Base-by-base conservation (phyloP, 2,888 invertebrate species). In the Lymantria dispar region DNA sequence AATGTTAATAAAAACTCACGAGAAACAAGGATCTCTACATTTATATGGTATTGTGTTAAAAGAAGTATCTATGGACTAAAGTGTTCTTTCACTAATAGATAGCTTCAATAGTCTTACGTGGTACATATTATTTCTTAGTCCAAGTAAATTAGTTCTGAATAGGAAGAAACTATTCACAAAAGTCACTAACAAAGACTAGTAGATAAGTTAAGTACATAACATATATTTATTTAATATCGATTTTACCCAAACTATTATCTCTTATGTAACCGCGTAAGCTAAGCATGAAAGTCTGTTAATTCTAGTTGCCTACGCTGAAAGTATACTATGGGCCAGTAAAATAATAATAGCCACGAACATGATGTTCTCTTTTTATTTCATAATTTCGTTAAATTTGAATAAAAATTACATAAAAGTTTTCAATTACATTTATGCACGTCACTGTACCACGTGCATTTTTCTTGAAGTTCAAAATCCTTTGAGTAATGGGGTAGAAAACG, bases 301-400 rank as follows among this genome's bases (percentile, higher is more conserved):
- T 76, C 72, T 68, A 72, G 69, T 75, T 69, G 64, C 63, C 62
- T 68, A 63, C 60, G 69, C 69, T 75, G 71, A 72, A 76, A 71
- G 62, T 69, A 64, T 62, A 68, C 59, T 64, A 60, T 58, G 53
- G 49, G 65, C 67, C 59, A 62, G 64, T 75, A 70, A 76, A 76
- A 74, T 70, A 75, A 68, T 72, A 74, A 76, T 70, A 70, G 66
- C 61, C 62, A 68, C 69, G 62, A 68, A 68, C 74, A 72, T 63
- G 62, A 67, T 70, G 73, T 68, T 70, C 64, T 65, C 60, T 64
- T 68, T 64, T 63, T 64, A 60, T 70, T 68, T 60, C 58, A 60
- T 66, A 62, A 68, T 69, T 74, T 68, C 64, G 53, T 64, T 62
- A 58, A 58, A 67, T 68, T 68, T 68, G 54, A 68, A 67, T 68